Conservation (phyloP, 30 jellyfish, hydroid and myxozoan genomes). For the Phacellophora camtschatica region DNA sequence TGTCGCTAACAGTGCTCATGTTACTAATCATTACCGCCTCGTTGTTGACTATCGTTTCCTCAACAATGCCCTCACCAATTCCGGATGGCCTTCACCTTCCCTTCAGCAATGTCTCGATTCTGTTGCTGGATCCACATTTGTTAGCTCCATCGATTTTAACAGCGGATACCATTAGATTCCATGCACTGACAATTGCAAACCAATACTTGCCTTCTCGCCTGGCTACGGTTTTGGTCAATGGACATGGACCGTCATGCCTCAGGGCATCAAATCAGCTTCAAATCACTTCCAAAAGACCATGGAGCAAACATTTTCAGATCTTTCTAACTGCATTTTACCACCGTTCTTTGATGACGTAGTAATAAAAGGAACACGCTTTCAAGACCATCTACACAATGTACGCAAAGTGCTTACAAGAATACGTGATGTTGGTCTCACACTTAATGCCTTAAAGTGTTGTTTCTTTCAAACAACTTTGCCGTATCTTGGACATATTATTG, state of each 20-base stretch:
- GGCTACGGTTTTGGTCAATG: slow-evolving; percentile 8
- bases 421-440: slow-evolving; percentile 1
- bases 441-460: slow-evolving; percentile 36
- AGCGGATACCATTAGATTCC: slow-evolving; percentile 26
- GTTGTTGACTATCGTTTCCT: slow-evolving; percentile 23
- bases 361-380: slow-evolving; percentile 4
- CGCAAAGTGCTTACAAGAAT: slow-evolving; percentile 23
- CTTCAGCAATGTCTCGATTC: slow-evolving; percentile 22
- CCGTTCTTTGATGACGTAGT: slow-evolving; percentile 28
- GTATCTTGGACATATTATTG: slow-evolving; percentile 30
- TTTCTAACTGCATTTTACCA: slow-evolving; percentile 14
- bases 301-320: slow-evolving; percentile 16
- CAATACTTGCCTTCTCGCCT: slow-evolving; percentile 14
- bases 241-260: slow-evolving; percentile 47
- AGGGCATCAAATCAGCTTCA: slow-evolving; percentile 25
- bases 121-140: slow-evolving; percentile 14
- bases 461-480: slow-evolving; percentile 16
- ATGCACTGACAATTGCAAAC: not conserved
- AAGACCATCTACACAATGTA: slow-evolving; percentile 7
- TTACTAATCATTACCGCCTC: not conserved
- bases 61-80: slow-evolving; percentile 7
- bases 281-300: slow-evolving; percentile 17
- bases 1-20: slow-evolving; percentile 8
- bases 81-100: slow-evolving; percentile 39
- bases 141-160: slow-evolving; percentile 32